Evolutionary conservation across 2,113 vertebrate species (phyloP).

Genomic region (Dasyornis broadbenti): DNA sequence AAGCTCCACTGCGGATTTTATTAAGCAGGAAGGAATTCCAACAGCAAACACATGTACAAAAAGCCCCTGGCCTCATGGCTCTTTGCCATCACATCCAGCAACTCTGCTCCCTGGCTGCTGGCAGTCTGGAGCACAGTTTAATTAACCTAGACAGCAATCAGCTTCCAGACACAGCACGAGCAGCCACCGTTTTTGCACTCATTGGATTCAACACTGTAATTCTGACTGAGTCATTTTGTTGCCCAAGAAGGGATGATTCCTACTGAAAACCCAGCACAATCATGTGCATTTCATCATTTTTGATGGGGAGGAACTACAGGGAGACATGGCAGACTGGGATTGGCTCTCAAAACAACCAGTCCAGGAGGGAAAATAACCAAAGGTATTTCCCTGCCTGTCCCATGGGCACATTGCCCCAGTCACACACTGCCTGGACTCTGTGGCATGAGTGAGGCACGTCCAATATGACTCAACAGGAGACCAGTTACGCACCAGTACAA

Average conservation of each 20-base stretch:
- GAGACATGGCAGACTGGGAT: neutral
- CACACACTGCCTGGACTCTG: no score
- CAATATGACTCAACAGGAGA: neutral
- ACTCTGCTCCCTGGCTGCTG: neutral
- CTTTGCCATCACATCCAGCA: neutral
- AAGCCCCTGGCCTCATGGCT: neutral
- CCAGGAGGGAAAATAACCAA: neutral
- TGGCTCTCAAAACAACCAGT: rapidly evolving
- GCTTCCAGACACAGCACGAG: neutral
- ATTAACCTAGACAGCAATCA: neutral
- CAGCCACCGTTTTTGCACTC: neutral
- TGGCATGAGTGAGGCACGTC: neutral
- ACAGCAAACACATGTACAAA: neutral
- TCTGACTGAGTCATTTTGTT: neutral
- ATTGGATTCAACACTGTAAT: neutral
- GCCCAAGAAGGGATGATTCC: neutral
- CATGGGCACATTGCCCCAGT: rapidly evolving
- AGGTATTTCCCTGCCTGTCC: neutral
- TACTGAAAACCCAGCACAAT: neutral
- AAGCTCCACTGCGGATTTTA: neutral
- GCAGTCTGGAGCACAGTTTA: neutral
- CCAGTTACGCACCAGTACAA: neutral
- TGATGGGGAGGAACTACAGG: neutral
- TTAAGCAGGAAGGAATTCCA: neutral
- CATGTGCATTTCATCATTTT: neutral